These are phyloP conservation scores for Drosophila anomalipes DNA, from an alignment of 2,888 invertebrate species.

Conservation along the genomic window DNA sequence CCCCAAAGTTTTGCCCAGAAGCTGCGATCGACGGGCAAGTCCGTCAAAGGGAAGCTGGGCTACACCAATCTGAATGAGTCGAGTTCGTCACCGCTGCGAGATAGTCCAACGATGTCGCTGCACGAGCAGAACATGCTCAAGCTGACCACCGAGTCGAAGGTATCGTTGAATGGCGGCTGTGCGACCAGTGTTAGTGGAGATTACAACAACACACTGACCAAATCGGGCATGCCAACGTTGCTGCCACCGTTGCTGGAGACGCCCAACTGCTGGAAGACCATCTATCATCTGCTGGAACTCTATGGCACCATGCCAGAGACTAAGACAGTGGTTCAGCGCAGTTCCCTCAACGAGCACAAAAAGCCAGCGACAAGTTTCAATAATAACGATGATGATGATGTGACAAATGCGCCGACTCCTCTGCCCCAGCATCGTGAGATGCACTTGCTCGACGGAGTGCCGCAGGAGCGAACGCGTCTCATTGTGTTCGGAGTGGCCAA, in stretches of 20 bases:
- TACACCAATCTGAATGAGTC: constrained; percentile 93
- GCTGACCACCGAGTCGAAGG: constrained; percentile 83
- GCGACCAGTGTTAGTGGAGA: constrained; percentile 83
- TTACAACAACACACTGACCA: constrained; percentile 81
- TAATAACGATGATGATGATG: constrained; percentile 85
- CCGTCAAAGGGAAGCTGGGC: constrained; percentile 90
- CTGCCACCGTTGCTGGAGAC: constrained; percentile 80
- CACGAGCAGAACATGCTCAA: constrained; percentile 83
- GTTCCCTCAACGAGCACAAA: constrained; percentile 82
- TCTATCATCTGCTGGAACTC: constrained; percentile 95
- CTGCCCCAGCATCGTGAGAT: constrained; percentile 82
- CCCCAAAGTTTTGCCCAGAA: constrained; percentile 96
- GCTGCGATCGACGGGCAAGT: constrained; percentile 93
- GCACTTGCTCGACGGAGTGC: constrained; percentile 81
- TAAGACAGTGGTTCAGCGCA: constrained; percentile 91
- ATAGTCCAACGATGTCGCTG: constrained; percentile 87
- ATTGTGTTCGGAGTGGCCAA: constrained; percentile 95
- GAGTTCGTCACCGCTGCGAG: constrained; percentile 89
- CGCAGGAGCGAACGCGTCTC: constrained; percentile 89
- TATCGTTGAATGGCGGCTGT: constrained; percentile 84
- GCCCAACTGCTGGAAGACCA: constrained; percentile 97
- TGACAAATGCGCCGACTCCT: constrained; percentile 84
- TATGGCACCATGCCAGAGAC: constrained; percentile 98
- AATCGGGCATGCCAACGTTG: constrained; percentile 71
- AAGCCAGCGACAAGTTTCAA: constrained; percentile 83